Evolutionary conservation across 2,888 invertebrate genomes (phyloP).

Genomic region (Stictocephala bisonia): DNA sequence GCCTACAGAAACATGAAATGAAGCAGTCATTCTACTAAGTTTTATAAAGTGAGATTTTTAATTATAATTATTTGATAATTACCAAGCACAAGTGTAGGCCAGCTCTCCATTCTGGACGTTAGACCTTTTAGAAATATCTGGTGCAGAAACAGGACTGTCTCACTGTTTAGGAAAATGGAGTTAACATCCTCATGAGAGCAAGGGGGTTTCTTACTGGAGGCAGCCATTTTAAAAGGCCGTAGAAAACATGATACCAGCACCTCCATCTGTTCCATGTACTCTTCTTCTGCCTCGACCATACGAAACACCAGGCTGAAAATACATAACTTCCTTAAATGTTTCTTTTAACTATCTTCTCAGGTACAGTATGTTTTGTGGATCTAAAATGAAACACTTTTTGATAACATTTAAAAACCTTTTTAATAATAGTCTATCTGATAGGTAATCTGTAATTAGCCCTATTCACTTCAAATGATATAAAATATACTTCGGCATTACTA

Average conservation of each 20-base stretch:
- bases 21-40: too few relatives aligned
- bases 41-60: too few relatives aligned
- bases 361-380: constrained; percentile 19
- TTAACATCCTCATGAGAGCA: constrained; percentile 94
- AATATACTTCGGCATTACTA: too few relatives aligned
- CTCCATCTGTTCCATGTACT: constrained; percentile 92
- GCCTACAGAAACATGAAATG: too few relatives aligned
- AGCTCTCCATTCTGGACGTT: constrained; percentile 90
- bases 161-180: constrained; percentile 93
- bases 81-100: constrained; percentile 95
- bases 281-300: constrained; percentile 94
- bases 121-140: constrained; percentile 95
- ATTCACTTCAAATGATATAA: too few relatives aligned
- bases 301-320: constrained; percentile 80
- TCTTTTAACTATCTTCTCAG: too few relatives aligned
- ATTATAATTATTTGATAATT: constrained; percentile 61
- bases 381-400: neutral
- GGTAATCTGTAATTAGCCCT: too few relatives aligned
- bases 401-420: too few relatives aligned
- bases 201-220: constrained; percentile 91
- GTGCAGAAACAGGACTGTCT: constrained; percentile 91
- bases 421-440: too few relatives aligned
- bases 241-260: constrained; percentile 87
- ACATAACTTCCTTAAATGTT: too few relatives aligned
- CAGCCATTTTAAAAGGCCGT: constrained; percentile 93